Evolutionary conservation across 2,888 invertebrate genomes (phyloP).

Genomic region (Linhomoeus sp.): DNA sequence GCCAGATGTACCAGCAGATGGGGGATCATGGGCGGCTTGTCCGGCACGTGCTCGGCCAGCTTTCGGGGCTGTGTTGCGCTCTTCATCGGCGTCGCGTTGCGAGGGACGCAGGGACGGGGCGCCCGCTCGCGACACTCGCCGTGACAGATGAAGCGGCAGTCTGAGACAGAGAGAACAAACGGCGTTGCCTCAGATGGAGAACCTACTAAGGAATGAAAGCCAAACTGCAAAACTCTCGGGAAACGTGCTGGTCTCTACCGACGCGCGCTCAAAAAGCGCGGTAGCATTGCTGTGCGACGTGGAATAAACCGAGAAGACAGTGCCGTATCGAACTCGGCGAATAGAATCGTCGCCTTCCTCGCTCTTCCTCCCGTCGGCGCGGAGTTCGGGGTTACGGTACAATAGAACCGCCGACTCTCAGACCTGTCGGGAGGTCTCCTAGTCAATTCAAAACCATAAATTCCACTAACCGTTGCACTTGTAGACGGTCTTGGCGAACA

Average conservation of each 20-base stretch:
- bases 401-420: too few relatives aligned
- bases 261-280: too few relatives aligned
- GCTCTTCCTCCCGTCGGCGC: too few relatives aligned
- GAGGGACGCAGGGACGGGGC: conserved; percentile 66
- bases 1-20: conserved; percentile 78
- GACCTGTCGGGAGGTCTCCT: too few relatives aligned
- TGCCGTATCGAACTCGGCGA: too few relatives aligned
- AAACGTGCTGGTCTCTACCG: too few relatives aligned
- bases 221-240: too few relatives aligned
- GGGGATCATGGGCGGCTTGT: conserved; percentile 73
- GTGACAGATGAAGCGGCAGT: conserved; percentile 64
- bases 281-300: background rate
- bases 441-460: background rate
- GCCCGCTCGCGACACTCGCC: conserved; percentile 59
- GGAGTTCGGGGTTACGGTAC: too few relatives aligned
- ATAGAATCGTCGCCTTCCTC: too few relatives aligned
- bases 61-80: conserved; percentile 2
- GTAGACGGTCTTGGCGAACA: conserved; percentile 59
- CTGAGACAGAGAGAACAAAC: too few relatives aligned
- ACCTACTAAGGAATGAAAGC: too few relatives aligned
- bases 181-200: too few relatives aligned
- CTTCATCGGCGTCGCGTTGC: conserved; percentile 11
- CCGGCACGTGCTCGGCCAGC: conserved; percentile 64
- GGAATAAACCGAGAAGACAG: background rate
- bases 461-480: conserved; percentile 41